These are phyloP conservation scores for Gortyna flavago DNA, from an alignment of 2,888 invertebrate genomes.

Conservation along the genomic window DNA sequence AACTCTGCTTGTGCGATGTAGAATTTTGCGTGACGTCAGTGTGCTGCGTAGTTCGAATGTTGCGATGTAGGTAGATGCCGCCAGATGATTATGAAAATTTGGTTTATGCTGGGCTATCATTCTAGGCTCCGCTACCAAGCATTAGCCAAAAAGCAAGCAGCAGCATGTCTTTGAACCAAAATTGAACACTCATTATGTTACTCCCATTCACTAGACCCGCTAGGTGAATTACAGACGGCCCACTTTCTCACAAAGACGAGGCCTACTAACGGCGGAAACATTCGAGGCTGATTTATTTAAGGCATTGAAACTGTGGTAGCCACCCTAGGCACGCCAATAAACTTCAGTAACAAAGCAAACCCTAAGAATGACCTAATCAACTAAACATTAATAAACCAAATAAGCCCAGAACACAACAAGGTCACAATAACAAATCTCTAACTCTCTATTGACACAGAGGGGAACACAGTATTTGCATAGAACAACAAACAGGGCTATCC, in stretches of 20 bases:
- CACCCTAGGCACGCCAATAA: neutral
- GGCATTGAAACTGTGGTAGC: no score
- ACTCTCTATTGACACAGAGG: slow-evolving; percentile 58
- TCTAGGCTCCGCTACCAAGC: neutral
- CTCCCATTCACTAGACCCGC: neutral
- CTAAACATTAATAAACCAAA: slow-evolving; percentile 39
- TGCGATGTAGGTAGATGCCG: neutral
- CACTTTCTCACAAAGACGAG: neutral
- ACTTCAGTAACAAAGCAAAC: slow-evolving; percentile 19
- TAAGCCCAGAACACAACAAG: slow-evolving; percentile 53
- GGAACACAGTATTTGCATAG: slow-evolving; percentile 72
- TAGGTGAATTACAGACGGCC: neutral
- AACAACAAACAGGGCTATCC: slow-evolving; percentile 78
- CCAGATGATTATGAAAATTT: neutral
- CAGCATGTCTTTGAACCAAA: neutral
- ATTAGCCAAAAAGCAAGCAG: neutral
- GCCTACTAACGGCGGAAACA: neutral
- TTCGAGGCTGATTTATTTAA: neutral
- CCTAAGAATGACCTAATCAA: slow-evolving; percentile 29
- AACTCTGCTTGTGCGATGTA: neutral
- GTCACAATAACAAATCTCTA: slow-evolving; percentile 66
- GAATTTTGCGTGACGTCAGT: neutral
- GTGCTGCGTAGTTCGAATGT: neutral
- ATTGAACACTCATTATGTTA: neutral
- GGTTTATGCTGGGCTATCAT: no score